phyloP scores from a whole-genome alignment of 2,113 vertebrate species.

The Alosa alosa region DNA sequence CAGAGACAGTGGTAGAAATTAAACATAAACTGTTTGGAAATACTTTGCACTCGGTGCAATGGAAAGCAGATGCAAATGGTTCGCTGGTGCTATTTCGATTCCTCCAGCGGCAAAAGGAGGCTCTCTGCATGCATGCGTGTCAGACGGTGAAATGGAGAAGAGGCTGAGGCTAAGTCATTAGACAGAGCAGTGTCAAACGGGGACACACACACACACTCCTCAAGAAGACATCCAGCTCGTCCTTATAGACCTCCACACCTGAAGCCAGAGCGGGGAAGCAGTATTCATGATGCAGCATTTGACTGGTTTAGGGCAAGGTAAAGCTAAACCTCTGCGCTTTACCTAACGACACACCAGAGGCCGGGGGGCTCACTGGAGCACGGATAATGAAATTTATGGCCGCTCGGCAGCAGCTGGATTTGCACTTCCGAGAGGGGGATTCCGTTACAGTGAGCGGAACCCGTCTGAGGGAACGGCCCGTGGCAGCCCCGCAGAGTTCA shows the following conservation, averaged over 20 bases:
- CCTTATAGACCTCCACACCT: not conserved
- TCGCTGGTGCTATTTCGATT: not conserved
- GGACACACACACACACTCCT: not conserved
- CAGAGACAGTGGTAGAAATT: conserved; percentile 68
- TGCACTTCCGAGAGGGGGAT: conserved; percentile 72
- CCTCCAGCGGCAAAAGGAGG: not conserved
- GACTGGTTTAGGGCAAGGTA: conserved; percentile 49
- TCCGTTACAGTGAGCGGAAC: conserved; percentile 63
- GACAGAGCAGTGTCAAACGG: not conserved
- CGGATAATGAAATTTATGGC: conserved; percentile 71
- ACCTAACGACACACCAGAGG: conserved; percentile 56
- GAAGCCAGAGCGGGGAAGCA: not conserved
- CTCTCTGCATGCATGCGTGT: not conserved
- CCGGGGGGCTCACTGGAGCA: conserved; percentile 55
- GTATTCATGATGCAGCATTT: not conserved
- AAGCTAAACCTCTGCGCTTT: conserved; percentile 48
- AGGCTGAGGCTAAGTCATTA: not conserved
- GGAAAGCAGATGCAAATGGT: conserved; percentile 71
- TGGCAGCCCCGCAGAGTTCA: conserved; percentile 26
- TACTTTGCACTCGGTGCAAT: conserved; percentile 72
- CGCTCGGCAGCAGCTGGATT: conserved; percentile 69
- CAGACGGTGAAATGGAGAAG: not conserved
- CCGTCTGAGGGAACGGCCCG: conserved; percentile 23
- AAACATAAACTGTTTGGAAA: conserved; percentile 79
- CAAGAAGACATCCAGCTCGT: not conserved